These are phyloP conservation scores for Leptoclinus maculatus DNA, from an alignment of 2,797 vertebrate species.

Conservation along the genomic window DNA sequence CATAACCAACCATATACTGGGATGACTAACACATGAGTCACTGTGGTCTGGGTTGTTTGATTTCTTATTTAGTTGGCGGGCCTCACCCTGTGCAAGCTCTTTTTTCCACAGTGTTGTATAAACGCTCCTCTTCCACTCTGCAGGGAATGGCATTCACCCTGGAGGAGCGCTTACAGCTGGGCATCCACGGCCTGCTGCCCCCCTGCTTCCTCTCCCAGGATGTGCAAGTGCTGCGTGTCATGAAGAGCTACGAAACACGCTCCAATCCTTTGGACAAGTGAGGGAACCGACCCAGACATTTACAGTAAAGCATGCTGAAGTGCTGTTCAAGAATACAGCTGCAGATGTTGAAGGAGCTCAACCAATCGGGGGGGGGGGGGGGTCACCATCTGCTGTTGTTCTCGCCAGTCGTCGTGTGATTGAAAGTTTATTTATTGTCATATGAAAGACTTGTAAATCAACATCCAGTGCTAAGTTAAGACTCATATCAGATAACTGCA, in stretches of 20 bases:
- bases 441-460: not conserved
- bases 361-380: not conserved
- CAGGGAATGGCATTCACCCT: conserved; percentile 98
- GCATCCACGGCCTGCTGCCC: conserved; percentile 96
- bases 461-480: not conserved
- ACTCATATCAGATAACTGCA: not conserved
- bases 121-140: conserved; percentile 38
- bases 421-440: not conserved
- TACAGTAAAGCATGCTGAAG: not conserved
- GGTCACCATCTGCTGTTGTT: not conserved
- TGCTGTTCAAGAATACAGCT: not conserved
- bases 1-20: conserved; percentile 9
- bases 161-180: conserved; percentile 94
- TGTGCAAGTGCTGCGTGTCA: conserved; percentile 93
- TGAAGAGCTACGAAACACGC: conserved; percentile 94
- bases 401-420: not conserved
- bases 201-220: conserved; percentile 98
- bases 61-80: conserved; percentile 19
- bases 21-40: conserved; percentile 67
- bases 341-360: conserved; percentile 17
- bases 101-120: conserved; percentile 23
- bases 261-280: conserved; percentile 94
- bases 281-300: conserved; percentile 44
- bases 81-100: not conserved
- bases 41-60: conserved; percentile 10